These are phyloP conservation scores for Odontocolon sp. DNA, from an alignment of 2,888 invertebrate species.

Conservation along the genomic window DNA sequence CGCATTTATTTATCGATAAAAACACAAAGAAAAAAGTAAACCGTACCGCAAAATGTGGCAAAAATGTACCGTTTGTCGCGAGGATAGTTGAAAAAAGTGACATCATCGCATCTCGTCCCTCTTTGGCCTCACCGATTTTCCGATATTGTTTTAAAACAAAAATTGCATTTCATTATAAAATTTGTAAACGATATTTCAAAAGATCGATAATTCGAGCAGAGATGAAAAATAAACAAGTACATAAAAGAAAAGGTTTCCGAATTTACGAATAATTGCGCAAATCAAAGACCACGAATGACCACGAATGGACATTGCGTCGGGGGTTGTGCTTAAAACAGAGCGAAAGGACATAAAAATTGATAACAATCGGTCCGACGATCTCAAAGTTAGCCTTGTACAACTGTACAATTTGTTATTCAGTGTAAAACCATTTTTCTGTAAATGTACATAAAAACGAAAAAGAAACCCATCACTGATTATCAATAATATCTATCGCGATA, in stretches of 20 bases:
- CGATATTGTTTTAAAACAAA: constrained; percentile 8
- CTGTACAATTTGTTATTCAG: constrained; percentile 76
- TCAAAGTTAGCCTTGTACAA: constrained; percentile 70
- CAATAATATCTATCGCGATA: constrained; percentile 63
- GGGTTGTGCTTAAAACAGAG: constrained; percentile 24
- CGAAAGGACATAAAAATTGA: constrained; percentile 20
- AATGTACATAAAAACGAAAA: constrained; percentile 61
- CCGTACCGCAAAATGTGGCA: no score
- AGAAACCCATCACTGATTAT: constrained; percentile 64
- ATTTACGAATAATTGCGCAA: constrained; percentile 13
- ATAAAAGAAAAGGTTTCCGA: neutral
- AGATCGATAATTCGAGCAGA: neutral
- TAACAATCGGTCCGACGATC: constrained; percentile 66
- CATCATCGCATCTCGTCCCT: constrained; percentile 3
- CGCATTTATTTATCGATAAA: no score
- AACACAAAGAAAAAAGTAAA: no score
- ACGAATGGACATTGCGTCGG: no score
- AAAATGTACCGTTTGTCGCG: no score
- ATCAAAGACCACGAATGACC: constrained; percentile 13
- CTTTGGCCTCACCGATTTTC: constrained; percentile 14
- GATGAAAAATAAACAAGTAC: neutral
- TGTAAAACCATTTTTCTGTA: constrained; percentile 70
- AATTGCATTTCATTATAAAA: constrained; percentile 7
- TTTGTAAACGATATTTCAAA: neutral
- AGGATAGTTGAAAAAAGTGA: no score